Evolutionary conservation across 1,140 invertebrate species (phyloP).

Genomic region (Drosophila ficusphila): DNA sequence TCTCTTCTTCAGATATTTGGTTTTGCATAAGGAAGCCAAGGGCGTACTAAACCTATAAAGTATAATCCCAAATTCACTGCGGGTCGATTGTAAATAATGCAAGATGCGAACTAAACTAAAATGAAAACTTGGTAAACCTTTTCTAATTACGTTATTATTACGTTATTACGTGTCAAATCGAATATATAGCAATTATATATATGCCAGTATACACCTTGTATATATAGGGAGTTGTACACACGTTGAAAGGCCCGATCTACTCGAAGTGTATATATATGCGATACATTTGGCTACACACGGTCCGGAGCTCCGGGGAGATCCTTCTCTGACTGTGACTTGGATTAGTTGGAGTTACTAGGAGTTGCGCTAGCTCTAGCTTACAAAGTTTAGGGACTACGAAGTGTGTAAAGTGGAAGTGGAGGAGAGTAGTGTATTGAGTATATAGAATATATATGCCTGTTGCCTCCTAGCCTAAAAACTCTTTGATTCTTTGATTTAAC

Average conservation of each 20-base stretch:
- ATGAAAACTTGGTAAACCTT: constrained; percentile 30
- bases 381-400: constrained; percentile 36
- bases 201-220: constrained; percentile 46
- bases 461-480: constrained; percentile 52
- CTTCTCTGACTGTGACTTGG: constrained; percentile 60
- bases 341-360: constrained; percentile 62
- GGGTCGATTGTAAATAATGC: constrained; percentile 6
- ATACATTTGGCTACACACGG: constrained; percentile 78
- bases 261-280: constrained; percentile 61
- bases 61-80: constrained; percentile 3
- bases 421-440: constrained; percentile 45
- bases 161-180: constrained; percentile 26
- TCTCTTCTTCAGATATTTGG: constrained; percentile 67
- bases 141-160: neutral
- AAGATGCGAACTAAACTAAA: constrained; percentile 15
- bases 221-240: constrained; percentile 66
- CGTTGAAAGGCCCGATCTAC: constrained; percentile 66
- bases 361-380: constrained; percentile 46
- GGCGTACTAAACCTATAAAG: constrained; percentile 31
- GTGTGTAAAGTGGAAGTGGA: constrained; percentile 37
- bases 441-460: constrained; percentile 37
- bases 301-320: constrained; percentile 28
- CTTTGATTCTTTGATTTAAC: constrained; percentile 65
- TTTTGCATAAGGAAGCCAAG: constrained; percentile 68
- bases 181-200: constrained; percentile 55